Conservation (phyloP, 1,140 invertebrate species). For the Brachionus rotundiformis region DNA sequence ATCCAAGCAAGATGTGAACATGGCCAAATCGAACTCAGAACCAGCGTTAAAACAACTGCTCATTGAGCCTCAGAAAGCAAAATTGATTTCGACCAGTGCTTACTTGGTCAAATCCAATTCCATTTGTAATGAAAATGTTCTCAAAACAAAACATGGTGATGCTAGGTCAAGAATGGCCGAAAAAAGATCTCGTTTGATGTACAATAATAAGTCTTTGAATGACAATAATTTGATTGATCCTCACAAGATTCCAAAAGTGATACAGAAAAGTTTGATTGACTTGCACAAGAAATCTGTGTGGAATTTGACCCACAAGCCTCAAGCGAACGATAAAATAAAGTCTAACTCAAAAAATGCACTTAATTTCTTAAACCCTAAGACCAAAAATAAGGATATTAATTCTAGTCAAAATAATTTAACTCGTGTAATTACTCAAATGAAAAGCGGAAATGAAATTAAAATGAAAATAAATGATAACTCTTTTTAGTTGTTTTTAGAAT, state of each 20-base stretch:
- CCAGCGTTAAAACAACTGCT: not conserved
- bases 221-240: constrained; percentile 38
- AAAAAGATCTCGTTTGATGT: not conserved
- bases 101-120: not conserved
- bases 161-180: not conserved
- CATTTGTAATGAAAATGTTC: not conserved
- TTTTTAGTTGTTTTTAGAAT: not conserved
- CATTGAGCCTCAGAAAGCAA: not conserved
- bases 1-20: not conserved
- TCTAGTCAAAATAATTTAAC: not conserved
- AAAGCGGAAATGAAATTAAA: constrained; percentile 17
- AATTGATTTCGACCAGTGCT: not conserved
- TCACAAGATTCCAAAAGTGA: constrained; percentile 40
- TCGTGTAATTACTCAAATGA: constrained; percentile 23
- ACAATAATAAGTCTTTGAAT: constrained; percentile 21
- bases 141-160: not conserved
- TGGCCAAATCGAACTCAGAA: constrained; percentile 12
- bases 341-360: not conserved
- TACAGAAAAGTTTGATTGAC: constrained; percentile 50
- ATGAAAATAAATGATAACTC: constrained; percentile 28
- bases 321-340: not conserved
- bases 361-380: not conserved
- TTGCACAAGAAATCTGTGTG: constrained; percentile 39
- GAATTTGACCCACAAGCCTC: constrained; percentile 37
- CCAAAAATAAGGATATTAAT: not conserved